Evolutionary conservation across 35 echinoderm and acorn worm species (phyloP), one percentile per base, ranked within the genome.

Genomic region (Acanthaster planci): DNA sequence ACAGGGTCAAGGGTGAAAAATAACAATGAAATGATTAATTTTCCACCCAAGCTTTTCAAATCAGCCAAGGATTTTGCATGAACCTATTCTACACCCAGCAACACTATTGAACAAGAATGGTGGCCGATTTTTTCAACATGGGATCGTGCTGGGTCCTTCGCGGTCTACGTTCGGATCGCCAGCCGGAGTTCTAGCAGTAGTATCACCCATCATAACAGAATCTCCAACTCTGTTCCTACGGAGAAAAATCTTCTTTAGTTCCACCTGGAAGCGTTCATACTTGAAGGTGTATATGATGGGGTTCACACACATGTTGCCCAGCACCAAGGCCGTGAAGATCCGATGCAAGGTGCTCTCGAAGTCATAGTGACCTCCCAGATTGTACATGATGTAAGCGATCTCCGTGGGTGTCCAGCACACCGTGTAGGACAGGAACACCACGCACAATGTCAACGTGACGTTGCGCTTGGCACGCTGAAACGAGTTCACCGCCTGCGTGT

Each of bases 201-300:
- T 77, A 34, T 77, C 32, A 37, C 76, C 76, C 16, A 77, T 77
- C 9, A 34, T 34, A 34, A 38, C 42, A 16, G 37, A 38, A n/a
- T n/a, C n/a, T n/a, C n/a, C n/a, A n/a, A n/a, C n/a, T 5, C 35
- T 77, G 42, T 39, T n/a, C n/a, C n/a, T n/a, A n/a, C n/a, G n/a
- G n/a, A n/a, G 64, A 80, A 87, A 91, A 31, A 91, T 68, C 34
- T 82, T 82, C 59, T 88, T 95, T 23, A 95, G 56, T 12, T 84
- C 38, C 35, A 38, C 79, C 81, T 87, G 84, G 64, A 95, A 92
- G 22, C 88, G 88, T 78, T 95, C 89, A 60, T 95, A 95, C 42
- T 95, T 91, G 52, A 95, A 91, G 10, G 93, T 82, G 31, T 95
- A 95, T 16, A 95, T 95, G 34, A 95, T 87, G 34, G 93, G 93